Conservation (phyloP, 1,140 invertebrate genomes). For the Steinernema khuongi region DNA sequence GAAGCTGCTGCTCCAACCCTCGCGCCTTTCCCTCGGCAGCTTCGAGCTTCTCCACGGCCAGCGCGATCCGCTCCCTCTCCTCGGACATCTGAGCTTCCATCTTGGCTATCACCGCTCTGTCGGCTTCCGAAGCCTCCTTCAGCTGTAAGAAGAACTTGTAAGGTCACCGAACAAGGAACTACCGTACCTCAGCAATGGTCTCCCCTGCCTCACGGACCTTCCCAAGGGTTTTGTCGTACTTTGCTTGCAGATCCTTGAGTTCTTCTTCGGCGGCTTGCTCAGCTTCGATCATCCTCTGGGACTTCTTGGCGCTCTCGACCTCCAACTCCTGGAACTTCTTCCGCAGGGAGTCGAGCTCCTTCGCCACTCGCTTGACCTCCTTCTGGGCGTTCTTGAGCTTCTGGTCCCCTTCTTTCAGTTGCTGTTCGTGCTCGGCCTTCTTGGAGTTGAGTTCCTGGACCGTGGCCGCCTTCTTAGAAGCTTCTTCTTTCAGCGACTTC, state of each 20-base stretch:
- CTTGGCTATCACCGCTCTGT: background rate
- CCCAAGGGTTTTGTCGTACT: background rate
- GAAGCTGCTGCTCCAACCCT: conserved; percentile 3
- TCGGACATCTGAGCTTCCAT: background rate
- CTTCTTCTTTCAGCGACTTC: too few species aligned
- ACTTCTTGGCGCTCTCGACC: conserved; percentile 1
- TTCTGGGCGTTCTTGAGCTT: conserved; percentile 20
- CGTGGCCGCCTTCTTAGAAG: too few species aligned
- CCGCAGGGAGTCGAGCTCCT: background rate
- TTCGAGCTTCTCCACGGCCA: conserved; percentile 25
- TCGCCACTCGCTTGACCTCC: conserved; percentile 10
- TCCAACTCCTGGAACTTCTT: background rate
- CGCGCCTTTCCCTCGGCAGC: conserved; percentile 26
- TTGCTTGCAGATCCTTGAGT: background rate
- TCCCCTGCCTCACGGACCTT: background rate
- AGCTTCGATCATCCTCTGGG: background rate
- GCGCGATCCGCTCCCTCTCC: conserved; percentile 21
- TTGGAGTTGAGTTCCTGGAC: conserved; percentile 6
- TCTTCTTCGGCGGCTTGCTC: background rate
- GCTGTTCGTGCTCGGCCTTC: conserved; percentile 17
- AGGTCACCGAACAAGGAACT: background rate
- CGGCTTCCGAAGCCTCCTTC: background rate
- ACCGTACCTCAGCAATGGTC: background rate
- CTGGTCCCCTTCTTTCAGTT: conserved; percentile 5
- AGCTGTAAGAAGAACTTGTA: background rate